A percentile compares a stretch with the other conserved stretches of the same genome.
phyloP scores from a whole-genome alignment of 2,888 invertebrate species.

The Elegia similella region DNA sequence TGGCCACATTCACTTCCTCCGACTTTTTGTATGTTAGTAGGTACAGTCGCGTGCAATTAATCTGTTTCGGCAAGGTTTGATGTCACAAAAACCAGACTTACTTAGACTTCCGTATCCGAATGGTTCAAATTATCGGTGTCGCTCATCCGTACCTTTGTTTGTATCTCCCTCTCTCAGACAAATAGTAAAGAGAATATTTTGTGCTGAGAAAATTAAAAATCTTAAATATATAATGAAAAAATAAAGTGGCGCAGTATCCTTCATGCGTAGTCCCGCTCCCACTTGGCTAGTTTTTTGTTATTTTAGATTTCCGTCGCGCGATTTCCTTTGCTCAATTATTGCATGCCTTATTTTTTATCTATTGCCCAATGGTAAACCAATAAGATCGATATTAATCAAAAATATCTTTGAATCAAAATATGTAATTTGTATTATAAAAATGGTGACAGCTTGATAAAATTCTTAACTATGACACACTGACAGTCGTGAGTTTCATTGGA shows the following conservation, averaged over 20 bases:
- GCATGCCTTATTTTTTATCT: not conserved
- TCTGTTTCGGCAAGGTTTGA: not conserved
- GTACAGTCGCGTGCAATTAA: slow-evolving; percentile 13
- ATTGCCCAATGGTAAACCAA: not conserved
- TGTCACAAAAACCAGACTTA: not conserved
- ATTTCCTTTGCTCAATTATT: not conserved
- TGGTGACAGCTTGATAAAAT: not conserved
- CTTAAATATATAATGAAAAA: too few species aligned
- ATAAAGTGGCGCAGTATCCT: too few species aligned
- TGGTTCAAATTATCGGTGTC: not conserved
- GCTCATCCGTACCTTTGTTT: too few species aligned
- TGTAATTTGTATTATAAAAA: not conserved
- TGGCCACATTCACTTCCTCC: slow-evolving; percentile 53
- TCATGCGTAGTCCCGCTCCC: too few species aligned
- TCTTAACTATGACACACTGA: not conserved
- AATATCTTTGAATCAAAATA: too few species aligned
- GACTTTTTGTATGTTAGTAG: slow-evolving; percentile 10
- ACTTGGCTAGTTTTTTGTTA: not conserved
- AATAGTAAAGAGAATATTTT: too few species aligned
- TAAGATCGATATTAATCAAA: not conserved
- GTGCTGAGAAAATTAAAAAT: too few species aligned
- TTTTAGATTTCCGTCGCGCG: slow-evolving; percentile 3
- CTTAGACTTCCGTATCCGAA: too few species aligned
- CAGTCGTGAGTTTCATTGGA: not conserved
- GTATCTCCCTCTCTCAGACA: too few species aligned